Evolutionary conservation across 1,140 invertebrate species (phyloP).

Genomic region (Drosophila mojavensis): DNA sequence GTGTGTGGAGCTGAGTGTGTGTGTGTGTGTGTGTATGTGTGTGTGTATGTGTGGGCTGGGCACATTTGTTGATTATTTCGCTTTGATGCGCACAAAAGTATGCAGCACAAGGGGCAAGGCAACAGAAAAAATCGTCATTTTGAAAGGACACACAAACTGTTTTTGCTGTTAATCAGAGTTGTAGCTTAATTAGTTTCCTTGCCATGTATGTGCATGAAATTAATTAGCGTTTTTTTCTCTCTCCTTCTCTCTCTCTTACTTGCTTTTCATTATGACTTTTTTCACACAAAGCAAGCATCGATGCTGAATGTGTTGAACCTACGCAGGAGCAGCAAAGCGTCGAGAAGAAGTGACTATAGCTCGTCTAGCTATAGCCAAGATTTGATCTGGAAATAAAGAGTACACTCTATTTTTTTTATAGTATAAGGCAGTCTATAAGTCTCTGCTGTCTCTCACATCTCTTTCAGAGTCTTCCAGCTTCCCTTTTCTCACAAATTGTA

Average conservation of each 20-base stretch:
- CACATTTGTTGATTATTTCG: slow-evolving; percentile 81
- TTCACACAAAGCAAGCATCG: slow-evolving; percentile 18
- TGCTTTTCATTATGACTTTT: not conserved
- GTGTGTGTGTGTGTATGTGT: slow-evolving; percentile 30
- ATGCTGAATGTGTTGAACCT: not conserved
- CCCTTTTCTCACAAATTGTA: not conserved
- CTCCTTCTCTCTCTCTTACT: slow-evolving; percentile 1
- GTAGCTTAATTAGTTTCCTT: slow-evolving; percentile 77
- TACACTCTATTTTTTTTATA: too few relatives aligned
- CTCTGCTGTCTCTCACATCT: not conserved
- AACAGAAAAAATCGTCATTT: slow-evolving; percentile 64
- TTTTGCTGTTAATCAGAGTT: slow-evolving; percentile 70
- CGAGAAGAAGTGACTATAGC: too few relatives aligned
- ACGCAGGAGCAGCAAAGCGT: too few relatives aligned
- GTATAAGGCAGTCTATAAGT: too few relatives aligned
- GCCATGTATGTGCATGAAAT: slow-evolving; percentile 66
- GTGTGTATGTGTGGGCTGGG: slow-evolving; percentile 46
- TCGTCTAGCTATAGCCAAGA: too few relatives aligned
- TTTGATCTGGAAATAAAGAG: too few relatives aligned
- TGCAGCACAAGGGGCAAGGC: slow-evolving; percentile 49
- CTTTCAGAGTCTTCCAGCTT: not conserved
- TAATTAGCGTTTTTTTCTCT: slow-evolving; percentile 64
- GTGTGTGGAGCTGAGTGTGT: slow-evolving; percentile 19
- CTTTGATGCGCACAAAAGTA: slow-evolving; percentile 77
- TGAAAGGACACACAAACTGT: slow-evolving; percentile 62